These are phyloP conservation scores for Harpagus bidentatus DNA, from an alignment of 2,113 vertebrate species.

Conservation along the genomic window DNA sequence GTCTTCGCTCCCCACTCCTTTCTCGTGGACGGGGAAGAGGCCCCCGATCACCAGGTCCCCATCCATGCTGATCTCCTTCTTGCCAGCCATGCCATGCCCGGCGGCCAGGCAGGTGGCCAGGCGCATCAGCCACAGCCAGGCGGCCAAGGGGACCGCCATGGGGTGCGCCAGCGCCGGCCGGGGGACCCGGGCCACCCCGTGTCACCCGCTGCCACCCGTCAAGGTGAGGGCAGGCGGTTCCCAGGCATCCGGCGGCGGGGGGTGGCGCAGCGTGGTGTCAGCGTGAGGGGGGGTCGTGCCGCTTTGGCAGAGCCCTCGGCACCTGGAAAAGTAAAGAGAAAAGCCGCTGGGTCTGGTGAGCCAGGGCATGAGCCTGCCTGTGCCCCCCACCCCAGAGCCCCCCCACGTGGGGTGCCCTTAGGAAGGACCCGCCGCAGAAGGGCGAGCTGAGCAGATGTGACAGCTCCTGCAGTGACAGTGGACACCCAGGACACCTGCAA, in stretches of 20 bases:
- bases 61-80: constrained; percentile 89
- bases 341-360: accelerated
- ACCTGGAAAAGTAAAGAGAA: constrained; percentile 1
- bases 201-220: background rate
- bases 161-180: background rate
- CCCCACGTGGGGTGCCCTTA: accelerated
- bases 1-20: constrained; percentile 86
- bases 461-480: background rate
- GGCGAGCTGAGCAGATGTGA: background rate
- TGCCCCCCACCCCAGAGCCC: background rate
- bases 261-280: background rate
- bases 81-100: constrained; percentile 63
- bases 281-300: background rate
- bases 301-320: background rate
- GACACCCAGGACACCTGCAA: background rate
- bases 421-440: background rate
- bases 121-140: constrained; percentile 52
- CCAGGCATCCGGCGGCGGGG: background rate
- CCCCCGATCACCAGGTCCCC: constrained; percentile 95
- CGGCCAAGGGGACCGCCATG: constrained; percentile 29
- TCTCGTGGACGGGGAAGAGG: constrained; percentile 93
- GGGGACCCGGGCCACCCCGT: background rate
- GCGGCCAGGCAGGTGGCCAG: constrained; percentile 13
- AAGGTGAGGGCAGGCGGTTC: background rate
- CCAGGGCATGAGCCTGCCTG: background rate